Percentiles rank a stretch among this genome's conserved stretches.
These are phyloP conservation scores for Baryphthengus martii DNA, from an alignment of 2,113 vertebrate genomes.

Conservation along the genomic window DNA sequence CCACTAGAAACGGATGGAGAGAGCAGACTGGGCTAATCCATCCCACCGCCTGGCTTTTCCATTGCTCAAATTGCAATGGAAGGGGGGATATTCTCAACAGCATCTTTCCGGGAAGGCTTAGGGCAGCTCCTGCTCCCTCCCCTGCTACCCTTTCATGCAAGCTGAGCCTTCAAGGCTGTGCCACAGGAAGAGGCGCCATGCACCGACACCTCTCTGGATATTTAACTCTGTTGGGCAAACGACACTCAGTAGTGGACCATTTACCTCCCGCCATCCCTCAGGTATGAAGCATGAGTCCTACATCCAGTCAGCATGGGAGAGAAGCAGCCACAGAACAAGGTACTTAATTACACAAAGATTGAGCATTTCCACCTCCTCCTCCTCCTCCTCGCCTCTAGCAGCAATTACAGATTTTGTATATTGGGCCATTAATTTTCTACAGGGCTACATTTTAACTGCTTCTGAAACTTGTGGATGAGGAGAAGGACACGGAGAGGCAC, in stretches of 20 bases:
- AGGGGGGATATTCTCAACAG: neutral
- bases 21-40: neutral
- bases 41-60: neutral
- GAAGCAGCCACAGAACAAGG: neutral
- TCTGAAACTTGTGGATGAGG: constrained; percentile 21
- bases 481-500: neutral
- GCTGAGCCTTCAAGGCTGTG: neutral
- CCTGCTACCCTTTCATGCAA: neutral
- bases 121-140: neutral
- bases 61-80: neutral
- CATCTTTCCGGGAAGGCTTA: neutral
- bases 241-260: neutral
- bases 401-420: constrained; percentile 47
- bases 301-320: neutral
- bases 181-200: neutral
- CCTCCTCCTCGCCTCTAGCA: constrained; percentile 7
- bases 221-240: neutral
- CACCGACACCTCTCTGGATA: neutral
- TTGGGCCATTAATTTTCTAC: constrained; percentile 49
- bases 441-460: constrained; percentile 31
- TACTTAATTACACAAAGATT: constrained; percentile 8
- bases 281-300: neutral
- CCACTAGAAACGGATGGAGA: neutral
- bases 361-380: neutral
- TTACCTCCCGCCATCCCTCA: neutral